Conservation (phyloP, 2,113 vertebrate genomes). For the Cisticola juncidis region DNA sequence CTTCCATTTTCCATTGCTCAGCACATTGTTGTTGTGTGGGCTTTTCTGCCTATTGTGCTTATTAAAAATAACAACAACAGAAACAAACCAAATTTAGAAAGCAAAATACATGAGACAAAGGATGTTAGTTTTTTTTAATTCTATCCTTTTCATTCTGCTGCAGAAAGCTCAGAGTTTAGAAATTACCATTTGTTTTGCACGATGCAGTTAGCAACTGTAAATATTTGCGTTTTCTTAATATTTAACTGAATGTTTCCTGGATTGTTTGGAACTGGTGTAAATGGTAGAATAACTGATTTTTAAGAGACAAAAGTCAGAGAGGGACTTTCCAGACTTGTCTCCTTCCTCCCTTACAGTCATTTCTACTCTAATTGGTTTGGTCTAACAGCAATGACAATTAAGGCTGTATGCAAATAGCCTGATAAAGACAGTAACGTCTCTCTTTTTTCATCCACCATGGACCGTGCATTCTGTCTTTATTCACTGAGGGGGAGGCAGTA, state of each 20-base stretch:
- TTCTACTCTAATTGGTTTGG: slow-evolving; percentile 65
- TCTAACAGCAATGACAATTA: slow-evolving; percentile 63
- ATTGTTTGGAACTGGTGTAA: slow-evolving; percentile 13
- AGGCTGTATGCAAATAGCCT: slow-evolving; percentile 62
- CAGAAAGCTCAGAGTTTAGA: slow-evolving; percentile 17
- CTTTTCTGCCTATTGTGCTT: not conserved
- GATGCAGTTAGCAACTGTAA: slow-evolving; percentile 38
- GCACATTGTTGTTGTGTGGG: not conserved
- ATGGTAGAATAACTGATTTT: slow-evolving; percentile 49
- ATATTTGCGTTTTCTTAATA: slow-evolving; percentile 29
- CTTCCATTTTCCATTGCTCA: slow-evolving; percentile 40
- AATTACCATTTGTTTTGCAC: slow-evolving; percentile 31
- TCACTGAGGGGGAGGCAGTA: slow-evolving; percentile 25
- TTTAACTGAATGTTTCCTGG: slow-evolving; percentile 48
- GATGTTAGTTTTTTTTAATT: not conserved
- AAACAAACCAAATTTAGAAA: not conserved
- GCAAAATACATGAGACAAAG: not conserved
- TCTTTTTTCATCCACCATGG: slow-evolving; percentile 34
- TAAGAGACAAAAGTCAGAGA: slow-evolving; percentile 37
- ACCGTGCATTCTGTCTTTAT: not conserved
- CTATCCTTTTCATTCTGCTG: not conserved
- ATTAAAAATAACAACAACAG: slow-evolving; percentile 8
- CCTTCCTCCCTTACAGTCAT: slow-evolving; percentile 70
- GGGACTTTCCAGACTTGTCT: slow-evolving; percentile 68
- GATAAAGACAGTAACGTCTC: slow-evolving; percentile 53